Percentiles rank a stretch among this genome's conserved stretches.
phyloP scores from a whole-genome alignment of 2,888 invertebrate genomes.

The Apodemia duryi region DNA sequence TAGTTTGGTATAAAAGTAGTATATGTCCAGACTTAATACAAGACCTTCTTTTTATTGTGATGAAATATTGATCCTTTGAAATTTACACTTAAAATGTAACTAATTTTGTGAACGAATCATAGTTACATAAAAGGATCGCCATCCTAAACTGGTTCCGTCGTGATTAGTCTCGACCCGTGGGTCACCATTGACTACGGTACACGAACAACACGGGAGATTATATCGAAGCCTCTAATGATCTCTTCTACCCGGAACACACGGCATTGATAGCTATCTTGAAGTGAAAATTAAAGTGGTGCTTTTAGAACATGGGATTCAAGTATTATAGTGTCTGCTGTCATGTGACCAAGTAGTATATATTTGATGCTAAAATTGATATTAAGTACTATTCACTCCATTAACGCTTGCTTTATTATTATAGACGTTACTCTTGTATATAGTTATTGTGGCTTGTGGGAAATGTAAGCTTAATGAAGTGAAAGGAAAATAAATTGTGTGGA shows the following conservation, averaged over 20 bases:
- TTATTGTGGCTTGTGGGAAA: too few species aligned
- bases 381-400: too few species aligned
- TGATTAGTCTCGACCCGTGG: constrained; percentile 42
- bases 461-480: too few species aligned
- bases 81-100: not conserved
- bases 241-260: not conserved
- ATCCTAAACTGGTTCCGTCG: constrained; percentile 37
- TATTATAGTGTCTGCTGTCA: not conserved
- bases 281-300: not conserved
- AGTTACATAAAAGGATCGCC: constrained; percentile 5
- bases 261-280: constrained; percentile 1
- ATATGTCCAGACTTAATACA: too few species aligned
- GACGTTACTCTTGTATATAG: too few species aligned
- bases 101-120: not conserved
- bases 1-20: too few species aligned
- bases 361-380: too few species aligned
- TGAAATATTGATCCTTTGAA: too few species aligned
- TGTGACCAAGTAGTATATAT: too few species aligned
- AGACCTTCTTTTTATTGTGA: not conserved
- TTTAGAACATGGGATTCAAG: not conserved
- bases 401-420: too few species aligned
- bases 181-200: constrained; percentile 34
- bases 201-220: constrained; percentile 42
- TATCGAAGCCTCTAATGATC: constrained; percentile 28
- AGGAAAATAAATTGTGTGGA: too few species aligned